These are phyloP conservation scores for Ptiloglossa arizonensis DNA, from an alignment of 1,140 invertebrate species.

Conservation along the genomic window DNA sequence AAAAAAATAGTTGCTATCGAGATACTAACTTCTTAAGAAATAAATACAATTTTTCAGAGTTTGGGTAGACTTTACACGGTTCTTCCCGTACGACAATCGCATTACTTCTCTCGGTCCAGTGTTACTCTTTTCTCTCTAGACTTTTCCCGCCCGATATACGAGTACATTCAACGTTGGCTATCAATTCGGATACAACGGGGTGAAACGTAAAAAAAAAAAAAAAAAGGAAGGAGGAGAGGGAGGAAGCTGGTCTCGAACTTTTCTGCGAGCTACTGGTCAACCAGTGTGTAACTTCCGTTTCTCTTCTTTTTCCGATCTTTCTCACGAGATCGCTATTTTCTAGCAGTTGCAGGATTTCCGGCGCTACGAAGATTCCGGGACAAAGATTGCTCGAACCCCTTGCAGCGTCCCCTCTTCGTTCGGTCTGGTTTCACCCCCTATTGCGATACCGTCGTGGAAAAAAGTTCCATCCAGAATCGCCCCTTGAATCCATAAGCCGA, in stretches of 20 bases:
- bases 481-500: conserved; percentile 13
- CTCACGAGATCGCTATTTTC: conserved; percentile 18
- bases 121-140: too few relatives aligned
- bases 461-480: not conserved
- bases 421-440: not conserved
- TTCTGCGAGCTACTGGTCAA: conserved; percentile 1
- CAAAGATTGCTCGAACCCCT: conserved; percentile 1
- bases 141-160: not conserved
- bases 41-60: too few relatives aligned
- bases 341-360: conserved; percentile 40
- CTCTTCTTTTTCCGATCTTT: not conserved
- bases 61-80: too few relatives aligned
- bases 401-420: not conserved
- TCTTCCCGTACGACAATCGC: not conserved
- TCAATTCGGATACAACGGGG: not conserved
- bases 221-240: too few relatives aligned
- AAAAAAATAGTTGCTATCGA: too few relatives aligned
- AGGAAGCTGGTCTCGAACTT: conserved; percentile 16
- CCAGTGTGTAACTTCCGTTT: conserved; percentile 9
- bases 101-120: not conserved
- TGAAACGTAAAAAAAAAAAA: conserved; percentile 5
- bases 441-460: not conserved
- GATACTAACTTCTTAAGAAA: too few relatives aligned
- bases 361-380: conserved; percentile 14
- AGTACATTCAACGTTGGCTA: conserved; percentile 1